Conservation (phyloP, 2,888 invertebrate genomes). For the Folsomia manolachei region DNA sequence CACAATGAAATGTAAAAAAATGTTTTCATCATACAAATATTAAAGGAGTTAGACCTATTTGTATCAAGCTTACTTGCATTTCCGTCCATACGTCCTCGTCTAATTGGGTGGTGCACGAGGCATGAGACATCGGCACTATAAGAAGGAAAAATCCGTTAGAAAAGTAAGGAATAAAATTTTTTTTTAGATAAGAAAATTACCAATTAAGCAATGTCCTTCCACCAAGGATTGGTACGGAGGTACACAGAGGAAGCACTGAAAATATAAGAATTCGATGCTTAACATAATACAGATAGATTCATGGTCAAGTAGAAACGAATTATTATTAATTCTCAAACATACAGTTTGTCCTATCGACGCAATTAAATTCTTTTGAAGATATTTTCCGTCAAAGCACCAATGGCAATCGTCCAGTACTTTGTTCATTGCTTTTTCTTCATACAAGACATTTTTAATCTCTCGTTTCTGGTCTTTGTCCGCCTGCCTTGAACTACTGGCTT, state of each 20-base stretch:
- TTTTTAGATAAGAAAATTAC: too few relatives aligned
- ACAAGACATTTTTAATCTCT: slow-evolving; percentile 67
- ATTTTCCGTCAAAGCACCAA: slow-evolving; percentile 76
- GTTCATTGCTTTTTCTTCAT: slow-evolving; percentile 68
- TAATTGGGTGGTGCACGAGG: slow-evolving; percentile 71
- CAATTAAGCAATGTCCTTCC: slow-evolving; percentile 69
- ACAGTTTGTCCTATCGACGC: slow-evolving; percentile 75
- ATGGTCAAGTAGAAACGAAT: too few relatives aligned
- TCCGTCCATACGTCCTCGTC: slow-evolving; percentile 96
- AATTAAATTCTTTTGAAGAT: slow-evolving; percentile 79
- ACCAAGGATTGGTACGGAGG: slow-evolving; percentile 78
- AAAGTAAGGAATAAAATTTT: too few relatives aligned
- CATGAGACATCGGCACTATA: slow-evolving; percentile 79
- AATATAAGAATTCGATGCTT: slow-evolving; percentile 8
- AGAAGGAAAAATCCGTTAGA: too few relatives aligned
- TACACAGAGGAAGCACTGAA: slow-evolving; percentile 70
- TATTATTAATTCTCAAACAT: slow-evolving; percentile 18
- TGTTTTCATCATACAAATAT: slow-evolving; percentile 11
- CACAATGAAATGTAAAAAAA: slow-evolving; percentile 2
- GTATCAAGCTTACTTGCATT: slow-evolving; percentile 62
- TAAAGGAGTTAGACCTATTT: not conserved
- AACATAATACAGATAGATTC: too few relatives aligned
- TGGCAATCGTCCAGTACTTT: slow-evolving; percentile 75
- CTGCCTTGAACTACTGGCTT: slow-evolving; percentile 57
- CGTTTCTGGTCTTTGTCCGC: slow-evolving; percentile 63